phyloP scores from a whole-genome alignment of 1,140 invertebrate genomes.

The Caenorhabditis remanei region DNA sequence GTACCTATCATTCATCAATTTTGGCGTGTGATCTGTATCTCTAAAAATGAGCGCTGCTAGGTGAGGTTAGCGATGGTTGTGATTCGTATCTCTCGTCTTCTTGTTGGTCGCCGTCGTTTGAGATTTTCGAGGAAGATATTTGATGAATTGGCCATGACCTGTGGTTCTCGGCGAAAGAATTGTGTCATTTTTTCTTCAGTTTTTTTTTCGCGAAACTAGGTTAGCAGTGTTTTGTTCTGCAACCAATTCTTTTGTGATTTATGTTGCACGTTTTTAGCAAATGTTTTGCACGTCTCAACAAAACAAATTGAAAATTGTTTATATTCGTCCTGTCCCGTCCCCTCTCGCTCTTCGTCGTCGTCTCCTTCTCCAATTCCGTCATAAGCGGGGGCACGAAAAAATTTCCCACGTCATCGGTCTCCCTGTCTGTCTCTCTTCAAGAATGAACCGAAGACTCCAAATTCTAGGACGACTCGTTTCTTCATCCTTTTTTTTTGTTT shows the following conservation, averaged over 20 bases:
- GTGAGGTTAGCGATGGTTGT: not conserved
- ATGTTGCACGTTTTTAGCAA: no score
- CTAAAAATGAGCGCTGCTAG: not conserved
- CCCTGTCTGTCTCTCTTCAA: not conserved
- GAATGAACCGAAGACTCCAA: not conserved
- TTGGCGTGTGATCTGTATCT: constrained; percentile 8
- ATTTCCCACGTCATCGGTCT: not conserved
- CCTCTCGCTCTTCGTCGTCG: not conserved
- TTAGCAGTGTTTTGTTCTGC: no score
- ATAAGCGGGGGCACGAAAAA: not conserved
- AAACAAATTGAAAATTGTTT: constrained; percentile 22
- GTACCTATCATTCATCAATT: constrained; percentile 36
- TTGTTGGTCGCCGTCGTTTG: not conserved
- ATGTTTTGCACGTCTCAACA: not conserved
- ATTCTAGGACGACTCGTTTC: no score
- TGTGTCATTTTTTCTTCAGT: not conserved
- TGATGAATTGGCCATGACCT: not conserved
- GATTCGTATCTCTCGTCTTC: constrained; percentile 13
- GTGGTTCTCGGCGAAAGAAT: not conserved
- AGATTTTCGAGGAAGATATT: not conserved
- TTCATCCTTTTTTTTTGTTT: not conserved
- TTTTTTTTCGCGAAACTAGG: no score
- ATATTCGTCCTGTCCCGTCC: not conserved
- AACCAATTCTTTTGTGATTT: no score
- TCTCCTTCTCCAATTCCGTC: constrained; percentile 12